A percentile compares a stretch with the other conserved stretches of the same genome.
These are phyloP conservation scores for Coregonus suidteri DNA, from an alignment of 2,797 vertebrate genomes.

Conservation along the genomic window DNA sequence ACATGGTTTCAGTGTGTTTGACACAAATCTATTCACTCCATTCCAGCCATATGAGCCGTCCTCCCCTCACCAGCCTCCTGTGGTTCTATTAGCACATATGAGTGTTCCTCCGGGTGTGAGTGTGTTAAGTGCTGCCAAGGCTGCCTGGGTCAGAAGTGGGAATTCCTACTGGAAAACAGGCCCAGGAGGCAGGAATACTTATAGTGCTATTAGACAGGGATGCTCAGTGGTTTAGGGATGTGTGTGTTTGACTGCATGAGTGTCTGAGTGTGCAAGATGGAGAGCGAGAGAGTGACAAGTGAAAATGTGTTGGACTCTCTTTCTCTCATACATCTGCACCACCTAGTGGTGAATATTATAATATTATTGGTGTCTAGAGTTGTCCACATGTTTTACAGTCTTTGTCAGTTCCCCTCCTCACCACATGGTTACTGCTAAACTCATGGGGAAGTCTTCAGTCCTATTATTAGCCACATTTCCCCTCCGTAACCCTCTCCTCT, in stretches of 20 bases:
- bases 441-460: not conserved
- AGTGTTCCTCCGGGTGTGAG: constrained; percentile 15
- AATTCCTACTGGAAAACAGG: constrained; percentile 19
- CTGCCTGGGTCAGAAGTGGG: constrained; percentile 11
- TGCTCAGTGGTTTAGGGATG: constrained; percentile 21
- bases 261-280: not conserved
- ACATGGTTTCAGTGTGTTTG: too few relatives aligned
- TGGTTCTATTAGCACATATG: not conserved
- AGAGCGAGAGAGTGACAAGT: not conserved
- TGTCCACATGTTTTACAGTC: not conserved
- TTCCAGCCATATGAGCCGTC: too few relatives aligned
- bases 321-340: constrained; percentile 49
- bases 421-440: not conserved
- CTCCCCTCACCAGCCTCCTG: too few relatives aligned
- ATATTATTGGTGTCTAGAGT: not conserved
- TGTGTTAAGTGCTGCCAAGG: constrained; percentile 38
- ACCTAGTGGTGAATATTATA: constrained; percentile 39
- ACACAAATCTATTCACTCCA: too few relatives aligned
- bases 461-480: not conserved
- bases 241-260: not conserved
- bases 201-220: constrained; percentile 10
- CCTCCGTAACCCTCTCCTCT: constrained; percentile 8
- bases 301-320: not conserved
- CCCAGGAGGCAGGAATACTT: constrained; percentile 8
- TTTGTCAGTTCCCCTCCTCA: not conserved